Evolutionary conservation across 2,113 vertebrate species (phyloP).

Genomic region (Dolichallabes microphthalmus): DNA sequence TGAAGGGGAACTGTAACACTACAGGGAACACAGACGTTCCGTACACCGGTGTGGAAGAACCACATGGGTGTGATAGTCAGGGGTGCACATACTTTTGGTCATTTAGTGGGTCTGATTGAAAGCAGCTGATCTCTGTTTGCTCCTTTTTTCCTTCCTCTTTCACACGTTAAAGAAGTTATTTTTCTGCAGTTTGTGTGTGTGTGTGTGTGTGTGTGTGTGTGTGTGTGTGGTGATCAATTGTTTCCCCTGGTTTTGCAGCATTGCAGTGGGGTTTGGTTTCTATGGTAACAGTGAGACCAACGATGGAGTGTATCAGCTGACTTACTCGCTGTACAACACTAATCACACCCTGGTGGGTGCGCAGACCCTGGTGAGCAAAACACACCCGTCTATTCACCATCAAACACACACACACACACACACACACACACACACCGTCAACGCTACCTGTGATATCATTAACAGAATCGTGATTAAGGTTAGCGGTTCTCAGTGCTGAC

Average conservation of each 20-base stretch:
- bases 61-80: too few relatives aligned
- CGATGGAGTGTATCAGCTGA: slow-evolving; percentile 89
- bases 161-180: neutral
- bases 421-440: neutral
- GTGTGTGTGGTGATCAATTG: neutral
- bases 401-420: neutral
- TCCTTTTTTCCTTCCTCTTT: neutral
- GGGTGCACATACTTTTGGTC: too few relatives aligned
- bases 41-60: neutral
- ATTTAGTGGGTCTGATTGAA: too few relatives aligned
- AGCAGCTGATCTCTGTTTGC: neutral
- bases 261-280: slow-evolving; percentile 90
- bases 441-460: neutral
- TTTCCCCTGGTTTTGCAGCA: slow-evolving; percentile 66
- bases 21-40: neutral
- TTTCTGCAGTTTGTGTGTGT: neutral
- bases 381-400: neutral
- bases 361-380: slow-evolving; percentile 83
- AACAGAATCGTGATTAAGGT: neutral
- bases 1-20: neutral
- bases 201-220: too few relatives aligned
- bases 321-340: slow-evolving; percentile 88
- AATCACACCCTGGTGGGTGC: slow-evolving; percentile 89
- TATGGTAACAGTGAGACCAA: slow-evolving; percentile 98
- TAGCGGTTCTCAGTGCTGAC: neutral